These are phyloP conservation scores for Elgaria multicarinata DNA, from an alignment of 2,113 vertebrate species.

Conservation along the genomic window DNA sequence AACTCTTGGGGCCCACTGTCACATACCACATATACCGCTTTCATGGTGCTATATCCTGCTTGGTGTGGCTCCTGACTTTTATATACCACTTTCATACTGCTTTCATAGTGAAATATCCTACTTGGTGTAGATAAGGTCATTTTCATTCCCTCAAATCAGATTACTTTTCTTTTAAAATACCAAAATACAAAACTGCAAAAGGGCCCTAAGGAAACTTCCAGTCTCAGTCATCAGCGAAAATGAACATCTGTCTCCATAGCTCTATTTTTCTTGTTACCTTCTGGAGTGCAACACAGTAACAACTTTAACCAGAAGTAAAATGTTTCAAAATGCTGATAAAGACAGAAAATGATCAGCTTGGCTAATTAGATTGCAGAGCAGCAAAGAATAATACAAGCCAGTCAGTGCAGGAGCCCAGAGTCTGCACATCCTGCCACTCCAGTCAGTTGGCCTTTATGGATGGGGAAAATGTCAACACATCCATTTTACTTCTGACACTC, in stretches of 20 bases:
- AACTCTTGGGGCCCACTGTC: too few species aligned
- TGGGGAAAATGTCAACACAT: constrained; percentile 9
- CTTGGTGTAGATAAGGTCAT: too few species aligned
- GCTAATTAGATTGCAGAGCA: constrained; percentile 3
- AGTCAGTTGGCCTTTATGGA: constrained; percentile 30
- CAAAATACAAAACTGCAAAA: background rate
- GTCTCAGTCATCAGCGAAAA: background rate
- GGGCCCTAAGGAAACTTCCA: background rate
- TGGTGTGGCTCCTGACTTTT: too few species aligned
- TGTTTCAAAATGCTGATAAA: background rate
- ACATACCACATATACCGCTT: too few species aligned
- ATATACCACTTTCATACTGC: too few species aligned
- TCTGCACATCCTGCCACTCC: background rate
- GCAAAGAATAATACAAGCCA: constrained; percentile 14
- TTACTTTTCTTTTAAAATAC: background rate
- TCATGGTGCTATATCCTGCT: too few species aligned
- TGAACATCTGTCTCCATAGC: background rate
- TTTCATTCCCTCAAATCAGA: background rate
- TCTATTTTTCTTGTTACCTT: background rate
- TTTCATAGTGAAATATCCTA: too few species aligned
- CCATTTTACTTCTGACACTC: constrained; percentile 30
- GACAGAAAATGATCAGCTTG: background rate
- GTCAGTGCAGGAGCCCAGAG: background rate
- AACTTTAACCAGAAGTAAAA: background rate
- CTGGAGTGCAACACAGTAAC: background rate